Evolutionary conservation across 2,113 vertebrate genomes (phyloP), one percentile per base, ranked within the genome.

Genomic region (Siphamia tubifer): DNA sequence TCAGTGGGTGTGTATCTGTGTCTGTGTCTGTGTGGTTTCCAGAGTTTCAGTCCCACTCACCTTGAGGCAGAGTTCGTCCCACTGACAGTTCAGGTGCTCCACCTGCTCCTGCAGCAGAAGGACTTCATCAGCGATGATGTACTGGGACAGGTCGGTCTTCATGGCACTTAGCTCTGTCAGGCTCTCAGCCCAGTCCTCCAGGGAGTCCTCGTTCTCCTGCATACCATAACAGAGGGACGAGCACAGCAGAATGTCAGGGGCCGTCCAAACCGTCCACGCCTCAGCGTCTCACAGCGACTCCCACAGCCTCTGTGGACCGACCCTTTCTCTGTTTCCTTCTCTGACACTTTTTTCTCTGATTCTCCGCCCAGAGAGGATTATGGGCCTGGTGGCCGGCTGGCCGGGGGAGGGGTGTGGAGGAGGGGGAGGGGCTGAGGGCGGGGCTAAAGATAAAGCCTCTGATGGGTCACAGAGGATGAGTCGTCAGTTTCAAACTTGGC

Each of bases 191-290:
- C 96, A 97, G 90, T 87, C 90, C 51, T 91, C 90, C 85, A 96
- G 90, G 8, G 90, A 86, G 78, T 92, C 93, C 92, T 96, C 92
- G 67, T 93, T 89, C 85, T 95, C 95, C 96, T 98, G 95, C 93
- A 94, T 93, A 88, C 88, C 89, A 93, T 91, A 60, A 86, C 89
- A 91, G 76, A 78, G 36, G 3, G 0, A 64, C 10, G 28, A 15
- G 8, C 68, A 60, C 63, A 43, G 32, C 65, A 63, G 25, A 61
- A 60, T 4, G 65, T 61, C 62, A 69, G 74, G 1, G 45, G 62
- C 43, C 30, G n/a, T n/a, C n/a, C n/a, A n/a, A n/a, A n/a, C 23
- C 27, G 31, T 39, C 54, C 39, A 19, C 69, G 39, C 21, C 61
- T 63, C 35, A 1, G 66, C 70, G 28, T 30, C 42, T 38, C 55